A percentile compares a stretch with the other conserved stretches of the same genome.
phyloP scores from a whole-genome alignment of 2,797 vertebrate genomes.

The Pogoniulus pusillus region DNA sequence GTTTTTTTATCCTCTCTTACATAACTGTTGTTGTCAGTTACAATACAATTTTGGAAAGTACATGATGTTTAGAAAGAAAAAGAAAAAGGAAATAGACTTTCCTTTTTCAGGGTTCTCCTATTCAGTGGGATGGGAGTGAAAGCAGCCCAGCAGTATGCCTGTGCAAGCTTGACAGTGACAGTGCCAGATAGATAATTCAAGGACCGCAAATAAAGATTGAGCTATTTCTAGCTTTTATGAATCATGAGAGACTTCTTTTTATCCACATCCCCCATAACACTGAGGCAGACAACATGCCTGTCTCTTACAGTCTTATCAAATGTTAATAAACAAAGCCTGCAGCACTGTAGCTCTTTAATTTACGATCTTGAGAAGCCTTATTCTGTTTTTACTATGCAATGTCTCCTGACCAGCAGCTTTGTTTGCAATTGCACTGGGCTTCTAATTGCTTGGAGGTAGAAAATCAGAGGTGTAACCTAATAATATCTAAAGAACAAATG shows the following conservation, averaged over 20 bases:
- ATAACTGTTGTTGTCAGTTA: not conserved
- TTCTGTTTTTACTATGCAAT: not conserved
- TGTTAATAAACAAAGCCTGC: not conserved
- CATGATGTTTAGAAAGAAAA: not conserved
- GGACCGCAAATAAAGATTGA: not conserved
- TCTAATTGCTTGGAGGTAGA: slow-evolving; percentile 31
- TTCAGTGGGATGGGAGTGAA: not conserved
- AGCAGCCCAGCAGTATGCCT: not conserved
- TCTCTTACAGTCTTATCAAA: not conserved
- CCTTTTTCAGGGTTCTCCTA: not conserved
- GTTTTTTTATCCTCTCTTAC: not conserved
- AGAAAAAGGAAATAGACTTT: not conserved
- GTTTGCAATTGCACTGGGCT: slow-evolving; percentile 1
- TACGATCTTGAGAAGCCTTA: not conserved
- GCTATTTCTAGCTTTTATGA: slow-evolving; percentile 4
- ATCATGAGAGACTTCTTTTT: not conserved
- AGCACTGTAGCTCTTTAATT: not conserved
- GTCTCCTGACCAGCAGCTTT: slow-evolving; percentile 29
- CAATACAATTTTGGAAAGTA: not conserved
- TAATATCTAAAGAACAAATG: not conserved
- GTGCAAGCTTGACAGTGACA: not conserved
- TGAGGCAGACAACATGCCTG: not conserved
- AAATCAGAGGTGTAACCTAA: not conserved
- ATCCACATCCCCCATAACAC: not conserved
- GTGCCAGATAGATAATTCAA: not conserved